Percentiles rank a stretch among this genome's conserved stretches.
phyloP scores from a whole-genome alignment of 92 coral and sea anemone species.

The Pocillopora grandis region DNA sequence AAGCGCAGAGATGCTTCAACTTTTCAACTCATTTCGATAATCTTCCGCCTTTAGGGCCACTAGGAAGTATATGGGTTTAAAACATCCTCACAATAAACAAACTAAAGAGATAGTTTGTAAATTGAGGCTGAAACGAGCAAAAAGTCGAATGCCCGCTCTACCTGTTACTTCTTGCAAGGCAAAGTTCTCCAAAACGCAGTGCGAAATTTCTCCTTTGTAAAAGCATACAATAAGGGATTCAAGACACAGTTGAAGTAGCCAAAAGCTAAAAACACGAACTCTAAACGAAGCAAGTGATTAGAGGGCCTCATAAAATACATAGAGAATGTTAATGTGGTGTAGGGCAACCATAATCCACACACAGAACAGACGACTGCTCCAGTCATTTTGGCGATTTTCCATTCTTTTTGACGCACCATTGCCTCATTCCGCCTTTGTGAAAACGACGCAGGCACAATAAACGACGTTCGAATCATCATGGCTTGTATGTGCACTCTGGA shows the following conservation, averaged over 20 bases:
- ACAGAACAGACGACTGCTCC: conserved; percentile 83
- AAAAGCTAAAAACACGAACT: conserved; percentile 62
- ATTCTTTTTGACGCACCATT: conserved; percentile 63
- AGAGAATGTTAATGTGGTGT: conserved; percentile 67
- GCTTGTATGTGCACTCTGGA: conserved; percentile 73
- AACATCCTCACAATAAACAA: conserved; percentile 11
- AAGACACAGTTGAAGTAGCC: conserved; percentile 80
- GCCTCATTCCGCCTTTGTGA: conserved; percentile 44
- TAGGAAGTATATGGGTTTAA: background rate
- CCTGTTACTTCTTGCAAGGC: conserved; percentile 40
- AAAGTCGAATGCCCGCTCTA: background rate
- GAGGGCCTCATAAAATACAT: conserved; percentile 55
- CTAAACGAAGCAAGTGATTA: conserved; percentile 50
- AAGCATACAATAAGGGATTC: conserved; percentile 82
- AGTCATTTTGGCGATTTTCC: conserved; percentile 84
- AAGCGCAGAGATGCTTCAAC: background rate
- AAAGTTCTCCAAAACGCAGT: conserved; percentile 65
- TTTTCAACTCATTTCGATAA: background rate
- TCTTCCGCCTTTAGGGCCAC: background rate
- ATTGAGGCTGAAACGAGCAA: background rate
- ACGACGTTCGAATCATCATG: conserved; percentile 60
- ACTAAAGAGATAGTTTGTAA: background rate
- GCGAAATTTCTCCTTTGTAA: conserved; percentile 82
- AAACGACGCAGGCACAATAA: conserved; percentile 51
- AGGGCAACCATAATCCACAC: conserved; percentile 80